Percentiles rank a stretch among this genome's conserved stretches.
phyloP scores from a whole-genome alignment of 2,797 vertebrate species.

The Bucorvus abyssinicus region DNA sequence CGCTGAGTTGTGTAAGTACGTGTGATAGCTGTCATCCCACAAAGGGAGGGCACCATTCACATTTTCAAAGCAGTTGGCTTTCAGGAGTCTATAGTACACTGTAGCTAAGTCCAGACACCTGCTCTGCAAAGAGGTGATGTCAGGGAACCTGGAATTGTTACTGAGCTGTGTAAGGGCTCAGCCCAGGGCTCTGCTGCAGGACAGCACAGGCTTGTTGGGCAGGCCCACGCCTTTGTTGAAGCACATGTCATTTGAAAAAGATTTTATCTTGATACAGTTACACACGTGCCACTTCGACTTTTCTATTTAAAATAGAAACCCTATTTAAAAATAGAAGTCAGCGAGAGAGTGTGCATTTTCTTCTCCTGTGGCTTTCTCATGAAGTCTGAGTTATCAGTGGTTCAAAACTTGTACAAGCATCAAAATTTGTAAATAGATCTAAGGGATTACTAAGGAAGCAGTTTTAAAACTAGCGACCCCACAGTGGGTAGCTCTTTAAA shows the following conservation, averaged over 20 bases:
- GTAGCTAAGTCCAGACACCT: neutral
- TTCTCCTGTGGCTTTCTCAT: neutral
- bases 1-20: neutral
- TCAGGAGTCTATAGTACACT: neutral
- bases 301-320: neutral
- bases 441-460: neutral
- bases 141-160: neutral
- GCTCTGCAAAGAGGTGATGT: neutral
- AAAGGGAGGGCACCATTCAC: neutral
- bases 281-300: neutral
- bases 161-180: constrained; percentile 1
- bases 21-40: neutral
- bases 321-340: neutral
- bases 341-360: neutral
- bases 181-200: neutral
- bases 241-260: neutral
- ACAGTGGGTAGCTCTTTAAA: neutral
- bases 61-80: neutral
- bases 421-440: neutral
- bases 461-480: neutral
- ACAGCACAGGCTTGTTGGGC: neutral
- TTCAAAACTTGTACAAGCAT: neutral
- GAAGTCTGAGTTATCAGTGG: neutral
- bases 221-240: neutral
- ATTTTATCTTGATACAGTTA: neutral